These are phyloP conservation scores for Tetramorium parvispinum DNA, from an alignment of 1,140 invertebrate species.

Conservation along the genomic window DNA sequence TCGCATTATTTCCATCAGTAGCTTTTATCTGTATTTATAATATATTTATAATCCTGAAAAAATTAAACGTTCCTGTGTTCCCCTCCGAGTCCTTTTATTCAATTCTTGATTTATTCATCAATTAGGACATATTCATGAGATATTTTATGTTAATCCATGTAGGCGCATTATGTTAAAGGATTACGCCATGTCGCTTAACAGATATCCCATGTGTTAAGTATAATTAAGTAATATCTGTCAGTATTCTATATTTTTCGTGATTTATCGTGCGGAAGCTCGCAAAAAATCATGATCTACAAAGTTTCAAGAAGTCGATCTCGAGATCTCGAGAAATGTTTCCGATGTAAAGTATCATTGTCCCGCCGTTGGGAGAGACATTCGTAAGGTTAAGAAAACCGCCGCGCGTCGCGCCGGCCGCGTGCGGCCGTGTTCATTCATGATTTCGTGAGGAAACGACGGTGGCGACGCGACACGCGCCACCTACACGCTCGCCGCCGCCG, in stretches of 20 bases:
- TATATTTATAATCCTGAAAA: neutral
- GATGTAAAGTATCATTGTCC: neutral
- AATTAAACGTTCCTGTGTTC: neutral
- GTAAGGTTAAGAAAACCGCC: slow-evolving; percentile 7
- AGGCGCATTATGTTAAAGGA: too few relatives aligned
- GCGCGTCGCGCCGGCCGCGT: slow-evolving; percentile 66
- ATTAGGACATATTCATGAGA: neutral
- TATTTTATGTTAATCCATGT: neutral
- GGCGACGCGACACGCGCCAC: slow-evolving; percentile 68
- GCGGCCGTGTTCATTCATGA: slow-evolving; percentile 82
- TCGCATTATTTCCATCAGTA: neutral
- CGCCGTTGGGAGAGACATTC: neutral
- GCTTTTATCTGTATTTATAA: neutral
- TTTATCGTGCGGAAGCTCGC: neutral
- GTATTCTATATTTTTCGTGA: neutral
- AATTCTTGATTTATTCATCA: slow-evolving; percentile 1
- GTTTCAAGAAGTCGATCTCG: neutral
- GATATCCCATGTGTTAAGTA: neutral
- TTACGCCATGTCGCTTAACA: neutral
- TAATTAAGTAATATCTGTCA: neutral
- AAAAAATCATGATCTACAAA: neutral
- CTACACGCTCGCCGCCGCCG: slow-evolving; percentile 65
- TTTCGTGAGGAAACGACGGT: slow-evolving; percentile 71
- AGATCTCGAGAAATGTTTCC: neutral
- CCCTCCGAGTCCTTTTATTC: neutral